Percentiles rank a stretch among this genome's conserved stretches.
Evolutionary conservation across 1,140 invertebrate genomes (phyloP).

Genomic region (Drosophila pachea): DNA sequence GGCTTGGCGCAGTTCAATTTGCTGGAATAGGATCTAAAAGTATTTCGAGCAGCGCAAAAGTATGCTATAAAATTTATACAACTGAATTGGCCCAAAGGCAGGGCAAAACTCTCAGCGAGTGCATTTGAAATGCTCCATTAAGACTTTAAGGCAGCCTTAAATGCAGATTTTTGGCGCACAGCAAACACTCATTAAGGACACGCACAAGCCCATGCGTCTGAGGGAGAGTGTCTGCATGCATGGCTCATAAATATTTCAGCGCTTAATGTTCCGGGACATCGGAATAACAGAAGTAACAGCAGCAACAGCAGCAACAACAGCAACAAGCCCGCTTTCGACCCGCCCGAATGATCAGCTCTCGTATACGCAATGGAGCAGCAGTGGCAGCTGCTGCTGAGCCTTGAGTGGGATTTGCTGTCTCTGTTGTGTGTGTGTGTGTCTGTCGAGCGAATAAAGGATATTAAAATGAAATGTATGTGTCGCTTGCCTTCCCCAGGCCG

Average conservation of each 20-base stretch:
- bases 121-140: constrained; percentile 28
- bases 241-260: constrained; percentile 69
- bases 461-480: constrained; percentile 73
- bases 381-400: constrained; percentile 1
- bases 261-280: constrained; percentile 45
- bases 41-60: neutral
- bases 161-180: constrained; percentile 68
- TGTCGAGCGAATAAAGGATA: constrained; percentile 48
- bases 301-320: constrained; percentile 11
- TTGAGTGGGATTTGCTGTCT: constrained; percentile 7
- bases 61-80: constrained; percentile 6
- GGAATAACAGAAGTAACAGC: constrained; percentile 19
- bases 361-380: constrained; percentile 1
- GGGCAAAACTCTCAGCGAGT: neutral
- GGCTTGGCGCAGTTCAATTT: too few species aligned
- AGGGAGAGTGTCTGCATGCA: constrained; percentile 14
- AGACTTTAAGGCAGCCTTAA: constrained; percentile 56
- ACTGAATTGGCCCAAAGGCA: neutral
- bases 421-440: constrained; percentile 6
- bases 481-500: constrained; percentile 36
- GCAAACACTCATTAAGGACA: constrained; percentile 61
- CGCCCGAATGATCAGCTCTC: constrained; percentile 20
- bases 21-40: neutral
- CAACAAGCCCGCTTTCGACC: neutral
- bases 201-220: constrained; percentile 15